Base-by-base conservation (phyloP, 2,888 invertebrate genomes). In the Metellina segmentata region DNA sequence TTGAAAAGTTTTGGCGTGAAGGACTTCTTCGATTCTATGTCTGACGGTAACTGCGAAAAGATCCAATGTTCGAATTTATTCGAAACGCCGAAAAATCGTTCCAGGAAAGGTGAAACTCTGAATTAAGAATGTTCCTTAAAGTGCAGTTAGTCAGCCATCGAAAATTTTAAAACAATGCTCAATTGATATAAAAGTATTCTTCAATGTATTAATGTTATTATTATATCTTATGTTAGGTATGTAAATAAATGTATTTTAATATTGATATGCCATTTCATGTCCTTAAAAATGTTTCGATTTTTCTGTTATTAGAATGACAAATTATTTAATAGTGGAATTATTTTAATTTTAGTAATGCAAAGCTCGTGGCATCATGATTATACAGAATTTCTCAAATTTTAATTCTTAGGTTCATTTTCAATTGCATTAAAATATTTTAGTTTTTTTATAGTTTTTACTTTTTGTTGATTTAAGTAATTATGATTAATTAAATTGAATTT, bases 41-140 rank as follows among this genome's bases (percentile, higher is more conserved):
- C 52, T 6, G 92, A 92, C n/a, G 92, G 89, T 16, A 71, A 89
- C 34, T 92, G 92, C 61, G 86, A 92, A 7, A 89, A 86, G 53
- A 86, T 92, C n/a, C 87, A 82, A 34, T 91, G 91, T n/a, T 72
- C 77, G 11, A 72, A 72, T 7, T 71, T 78, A 49, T 74, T 34
- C 5, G 75, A 75, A 0, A 53, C 20, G 16, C 51, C 53, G n/a
- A 61, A 53, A 9, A 34, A 75, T n/a, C 4, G 53, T 75, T 53
- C 53, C 16, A 85, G 34, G n/a, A 75, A 34, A 85, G 78, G 78
- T 19, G 52, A 81, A 52, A n/a, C 71, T 9, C 5, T 6, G 52
- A 6, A 71, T 13, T 48, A 51, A 9, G 19, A 89, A 70, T 83
- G 13, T 72, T 13, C 53, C 53, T 13, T 13, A 13, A 61, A 61